Conservation (phyloP, 2,797 vertebrate genomes). For the Acanthopagrus latus region DNA sequence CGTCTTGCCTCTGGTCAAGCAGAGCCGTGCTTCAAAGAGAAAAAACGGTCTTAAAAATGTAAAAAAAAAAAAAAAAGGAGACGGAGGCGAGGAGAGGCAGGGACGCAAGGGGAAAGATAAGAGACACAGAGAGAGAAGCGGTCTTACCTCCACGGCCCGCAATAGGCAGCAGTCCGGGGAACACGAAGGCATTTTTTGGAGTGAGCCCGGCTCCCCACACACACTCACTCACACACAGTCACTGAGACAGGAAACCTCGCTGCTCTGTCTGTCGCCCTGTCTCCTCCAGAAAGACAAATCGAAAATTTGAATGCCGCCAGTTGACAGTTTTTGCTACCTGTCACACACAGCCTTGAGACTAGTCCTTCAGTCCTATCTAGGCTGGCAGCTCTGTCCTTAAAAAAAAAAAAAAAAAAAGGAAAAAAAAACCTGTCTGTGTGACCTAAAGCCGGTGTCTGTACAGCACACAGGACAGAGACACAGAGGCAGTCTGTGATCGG, state of each 20-base stretch:
- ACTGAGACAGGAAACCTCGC: conserved; percentile 57
- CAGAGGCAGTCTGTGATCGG: conserved; percentile 67
- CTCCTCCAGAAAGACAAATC: conserved; percentile 53
- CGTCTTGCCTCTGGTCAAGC: conserved; percentile 37
- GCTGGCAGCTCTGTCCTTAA: conserved; percentile 28
- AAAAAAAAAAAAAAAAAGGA: conserved; percentile 2
- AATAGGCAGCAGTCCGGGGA: conserved; percentile 91
- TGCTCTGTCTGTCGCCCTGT: conserved; percentile 41
- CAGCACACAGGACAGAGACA: conserved; percentile 69
- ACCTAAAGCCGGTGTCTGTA: conserved; percentile 55
- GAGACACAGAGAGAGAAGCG: conserved; percentile 62
- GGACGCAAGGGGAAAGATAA: conserved; percentile 52
- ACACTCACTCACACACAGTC: conserved; percentile 58
- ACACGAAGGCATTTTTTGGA: conserved; percentile 92
- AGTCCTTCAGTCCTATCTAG: conserved; percentile 62
- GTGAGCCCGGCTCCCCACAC: conserved; percentile 76
- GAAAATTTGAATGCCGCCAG: conserved; percentile 54
- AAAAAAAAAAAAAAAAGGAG: conserved; percentile 11
- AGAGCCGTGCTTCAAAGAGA: conserved; percentile 47
- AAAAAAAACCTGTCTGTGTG: conserved; percentile 43
- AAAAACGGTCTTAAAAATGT: conserved; percentile 40
- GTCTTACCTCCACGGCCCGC: conserved; percentile 90
- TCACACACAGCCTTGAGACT: conserved; percentile 57
- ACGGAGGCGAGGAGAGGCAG: conserved; percentile 37
- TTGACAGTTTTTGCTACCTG: conserved; percentile 73